A percentile compares a stretch with the other conserved stretches of the same genome.
Evolutionary conservation across 2,797 vertebrate species (phyloP).

Genomic region (Chrysolophus pictus): DNA sequence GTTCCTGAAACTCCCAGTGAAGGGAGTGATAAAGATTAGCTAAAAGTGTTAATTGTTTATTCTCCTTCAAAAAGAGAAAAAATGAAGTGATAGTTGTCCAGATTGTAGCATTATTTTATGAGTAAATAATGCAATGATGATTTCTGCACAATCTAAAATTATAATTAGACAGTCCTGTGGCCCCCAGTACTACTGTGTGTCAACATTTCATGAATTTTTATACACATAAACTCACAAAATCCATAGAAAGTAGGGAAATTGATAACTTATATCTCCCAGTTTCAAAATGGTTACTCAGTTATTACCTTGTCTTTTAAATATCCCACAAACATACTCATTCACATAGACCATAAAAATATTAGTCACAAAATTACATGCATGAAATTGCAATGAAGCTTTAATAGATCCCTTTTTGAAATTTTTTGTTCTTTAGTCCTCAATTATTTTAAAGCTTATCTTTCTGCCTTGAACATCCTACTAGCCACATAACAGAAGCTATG

Average conservation of each 20-base stretch:
- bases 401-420: background rate
- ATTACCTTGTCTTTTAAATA: background rate
- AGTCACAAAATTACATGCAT: background rate
- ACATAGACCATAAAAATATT: background rate
- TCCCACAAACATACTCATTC: background rate
- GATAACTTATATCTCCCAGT: background rate
- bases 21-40: background rate
- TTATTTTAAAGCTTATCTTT: conserved; percentile 1
- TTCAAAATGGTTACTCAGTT: background rate
- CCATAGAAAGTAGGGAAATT: background rate
- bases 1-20: background rate
- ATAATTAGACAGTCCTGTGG: background rate
- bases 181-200: background rate
- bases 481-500: background rate
- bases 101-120: background rate
- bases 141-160: background rate
- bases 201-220: background rate
- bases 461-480: background rate
- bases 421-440: background rate
- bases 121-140: background rate
- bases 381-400: background rate
- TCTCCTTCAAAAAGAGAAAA: background rate
- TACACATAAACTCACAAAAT: background rate
- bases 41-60: background rate
- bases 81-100: background rate